Base-by-base conservation (phyloP, 92 coral and sea anemone species). In the Isaurus tuberculatus region DNA sequence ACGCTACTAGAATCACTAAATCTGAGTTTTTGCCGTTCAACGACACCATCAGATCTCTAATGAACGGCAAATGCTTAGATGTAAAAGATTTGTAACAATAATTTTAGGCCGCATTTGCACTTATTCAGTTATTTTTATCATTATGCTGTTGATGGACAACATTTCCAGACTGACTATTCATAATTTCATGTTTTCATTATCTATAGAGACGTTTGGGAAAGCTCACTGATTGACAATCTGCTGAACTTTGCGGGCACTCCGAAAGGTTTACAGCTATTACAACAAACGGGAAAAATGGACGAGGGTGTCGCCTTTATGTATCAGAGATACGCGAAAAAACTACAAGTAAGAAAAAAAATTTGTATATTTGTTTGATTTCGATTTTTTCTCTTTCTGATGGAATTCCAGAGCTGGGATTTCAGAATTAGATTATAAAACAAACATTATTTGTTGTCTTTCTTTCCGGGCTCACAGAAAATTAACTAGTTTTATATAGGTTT, bases 211-310 rank as follows among this genome's bases (percentile, higher is more conserved):
- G 92, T 88, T 0, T 94, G 98, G 94, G 98, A 95, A 66, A 91
- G 91, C 48, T 94, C 98, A 5, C 91, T 97, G 73, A 86, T 97
- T 19, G 99, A 97, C 73, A 97, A 97, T 79, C 93, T 97, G 42
- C 86, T 97, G 57, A 97, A 97, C 88, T 97, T 97, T 70, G 99
- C 99, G 58, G 99, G 98, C 33, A 97, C 99, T 1, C 99, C 99
- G 0, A 97, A 97, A 83, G 99, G 99, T 46, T 65, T 97, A 36
- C 87, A 94, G 11, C 86, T 97, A 64, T 83, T 97, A 17, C 99
- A 97, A 33, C 99, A 92, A 58, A 94, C 99, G 3, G 99, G 99
- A 32, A 95, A 88, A 85, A 94, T 97, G 91, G 94, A 91, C 64
- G 96, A 97, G 79, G 95, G 98, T 23, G 98, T 97, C 20, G 97